These are phyloP conservation scores for Cecidostiba fungosa DNA, from an alignment of 2,888 invertebrate species.

Conservation along the genomic window DNA sequence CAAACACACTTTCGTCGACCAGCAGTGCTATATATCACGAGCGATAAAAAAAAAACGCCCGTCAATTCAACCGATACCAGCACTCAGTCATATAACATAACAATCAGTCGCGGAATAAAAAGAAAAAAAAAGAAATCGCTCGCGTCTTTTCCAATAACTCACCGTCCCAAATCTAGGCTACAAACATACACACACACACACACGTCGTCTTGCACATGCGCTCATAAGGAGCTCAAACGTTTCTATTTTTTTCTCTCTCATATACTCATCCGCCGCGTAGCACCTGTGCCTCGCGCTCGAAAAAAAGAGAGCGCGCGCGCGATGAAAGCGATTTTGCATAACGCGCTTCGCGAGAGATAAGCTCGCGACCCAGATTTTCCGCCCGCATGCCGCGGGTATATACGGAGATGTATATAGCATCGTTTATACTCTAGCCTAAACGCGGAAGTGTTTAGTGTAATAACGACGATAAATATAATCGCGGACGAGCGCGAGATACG, in stretches of 20 bases:
- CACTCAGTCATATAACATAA: not conserved
- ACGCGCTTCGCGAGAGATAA: slow-evolving; percentile 60
- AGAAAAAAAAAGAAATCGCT: slow-evolving; percentile 19
- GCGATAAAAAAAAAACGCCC: not conserved
- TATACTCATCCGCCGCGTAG: not conserved
- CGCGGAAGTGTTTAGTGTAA: not conserved
- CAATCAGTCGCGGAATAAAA: not conserved
- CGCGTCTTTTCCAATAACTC: not conserved
- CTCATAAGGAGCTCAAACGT: slow-evolving; percentile 8
- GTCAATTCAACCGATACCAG: not conserved
- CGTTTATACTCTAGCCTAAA: not conserved
- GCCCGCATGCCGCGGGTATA: slow-evolving; percentile 70
- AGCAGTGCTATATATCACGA: not conserved
- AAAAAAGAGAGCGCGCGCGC: slow-evolving; percentile 55
- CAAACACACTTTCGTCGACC: not conserved
- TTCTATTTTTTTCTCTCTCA: slow-evolving; percentile 24
- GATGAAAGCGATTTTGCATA: slow-evolving; percentile 65
- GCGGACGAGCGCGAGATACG: slow-evolving; percentile 19
- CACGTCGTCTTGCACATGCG: not conserved
- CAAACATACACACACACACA: not conserved
- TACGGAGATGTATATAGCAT: not conserved
- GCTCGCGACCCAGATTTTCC: slow-evolving; percentile 72
- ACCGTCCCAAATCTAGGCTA: slow-evolving; percentile 25
- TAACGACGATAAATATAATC: slow-evolving; percentile 10
- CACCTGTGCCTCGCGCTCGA: slow-evolving; percentile 14